These are phyloP conservation scores for Canis aureus DNA, from an alignment of 2,113 vertebrate species.

Conservation along the genomic window DNA sequence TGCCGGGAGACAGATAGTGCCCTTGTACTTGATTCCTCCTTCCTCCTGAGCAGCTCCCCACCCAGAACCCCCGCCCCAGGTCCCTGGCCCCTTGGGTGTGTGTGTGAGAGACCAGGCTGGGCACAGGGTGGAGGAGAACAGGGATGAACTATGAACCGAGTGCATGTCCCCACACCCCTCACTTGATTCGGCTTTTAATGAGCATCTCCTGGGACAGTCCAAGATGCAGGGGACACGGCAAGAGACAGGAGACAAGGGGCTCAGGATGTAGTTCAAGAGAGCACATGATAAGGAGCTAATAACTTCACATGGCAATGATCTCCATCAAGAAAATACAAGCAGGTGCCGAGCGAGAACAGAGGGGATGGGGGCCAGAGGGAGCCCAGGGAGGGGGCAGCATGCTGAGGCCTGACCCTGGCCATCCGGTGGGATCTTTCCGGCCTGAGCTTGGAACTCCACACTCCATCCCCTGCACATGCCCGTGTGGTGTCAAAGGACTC, in stretches of 20 bases:
- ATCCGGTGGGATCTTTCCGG: background rate
- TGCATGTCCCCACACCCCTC: fast-evolving
- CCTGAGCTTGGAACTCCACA: background rate
- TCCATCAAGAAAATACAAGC: too few relatives aligned
- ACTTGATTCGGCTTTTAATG: fast-evolving
- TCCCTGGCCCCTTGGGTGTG: background rate
- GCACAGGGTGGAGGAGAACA: fast-evolving
- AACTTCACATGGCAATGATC: background rate
- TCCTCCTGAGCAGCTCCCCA: background rate
- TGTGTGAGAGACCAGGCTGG: too few relatives aligned
- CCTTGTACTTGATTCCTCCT: background rate
- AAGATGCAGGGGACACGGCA: background rate
- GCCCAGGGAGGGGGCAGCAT: fast-evolving
- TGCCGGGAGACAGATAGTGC: fast-evolving
- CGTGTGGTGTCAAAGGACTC: fast-evolving
- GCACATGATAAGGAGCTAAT: background rate
- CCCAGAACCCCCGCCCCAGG: fast-evolving
- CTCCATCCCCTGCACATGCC: background rate
- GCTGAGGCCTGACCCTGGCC: background rate
- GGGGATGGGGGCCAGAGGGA: fast-evolving
- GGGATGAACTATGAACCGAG: background rate
- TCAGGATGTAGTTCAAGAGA: background rate
- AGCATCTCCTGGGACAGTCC: background rate
- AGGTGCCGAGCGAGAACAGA: too few relatives aligned
- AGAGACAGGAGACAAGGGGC: background rate